A percentile compares a stretch with the other conserved stretches of the same genome.
phyloP scores from a whole-genome alignment of 2,797 vertebrate genomes.

The Gadopsis marmoratus region DNA sequence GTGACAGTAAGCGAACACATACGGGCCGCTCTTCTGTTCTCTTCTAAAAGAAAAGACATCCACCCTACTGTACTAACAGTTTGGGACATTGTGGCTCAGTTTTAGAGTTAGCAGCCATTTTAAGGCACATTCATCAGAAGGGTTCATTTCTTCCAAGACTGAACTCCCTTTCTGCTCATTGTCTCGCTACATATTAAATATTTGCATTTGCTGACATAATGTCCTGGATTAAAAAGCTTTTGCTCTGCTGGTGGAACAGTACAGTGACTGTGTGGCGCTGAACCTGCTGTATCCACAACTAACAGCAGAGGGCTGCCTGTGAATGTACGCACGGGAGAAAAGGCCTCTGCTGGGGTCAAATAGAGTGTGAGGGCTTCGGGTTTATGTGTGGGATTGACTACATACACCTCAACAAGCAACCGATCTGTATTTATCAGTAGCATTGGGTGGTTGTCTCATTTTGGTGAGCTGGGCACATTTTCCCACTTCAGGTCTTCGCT shows the following conservation, averaged over 20 bases:
- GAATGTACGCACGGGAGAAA: background rate
- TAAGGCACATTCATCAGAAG: background rate
- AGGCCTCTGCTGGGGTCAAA: background rate
- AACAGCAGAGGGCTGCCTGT: constrained; percentile 26
- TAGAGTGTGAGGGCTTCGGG: background rate
- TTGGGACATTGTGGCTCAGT: background rate
- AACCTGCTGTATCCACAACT: constrained; percentile 1
- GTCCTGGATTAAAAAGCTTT: constrained; percentile 8
- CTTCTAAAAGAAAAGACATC: background rate
- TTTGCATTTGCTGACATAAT: background rate
- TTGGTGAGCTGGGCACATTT: background rate
- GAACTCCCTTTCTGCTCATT: background rate
- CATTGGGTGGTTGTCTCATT: background rate
- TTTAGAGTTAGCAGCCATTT: background rate
- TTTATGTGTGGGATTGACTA: background rate
- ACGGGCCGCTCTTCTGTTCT: background rate
- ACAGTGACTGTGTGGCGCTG: background rate
- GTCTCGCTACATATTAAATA: background rate
- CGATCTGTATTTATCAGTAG: background rate
- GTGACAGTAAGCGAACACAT: background rate
- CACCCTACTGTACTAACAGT: background rate
- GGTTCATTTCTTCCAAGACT: background rate
- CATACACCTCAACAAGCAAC: no score
- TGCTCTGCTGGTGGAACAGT: background rate
- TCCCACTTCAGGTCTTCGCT: background rate